phyloP scores from a whole-genome alignment of 2,888 invertebrate species.

The Tachina lurida region DNA sequence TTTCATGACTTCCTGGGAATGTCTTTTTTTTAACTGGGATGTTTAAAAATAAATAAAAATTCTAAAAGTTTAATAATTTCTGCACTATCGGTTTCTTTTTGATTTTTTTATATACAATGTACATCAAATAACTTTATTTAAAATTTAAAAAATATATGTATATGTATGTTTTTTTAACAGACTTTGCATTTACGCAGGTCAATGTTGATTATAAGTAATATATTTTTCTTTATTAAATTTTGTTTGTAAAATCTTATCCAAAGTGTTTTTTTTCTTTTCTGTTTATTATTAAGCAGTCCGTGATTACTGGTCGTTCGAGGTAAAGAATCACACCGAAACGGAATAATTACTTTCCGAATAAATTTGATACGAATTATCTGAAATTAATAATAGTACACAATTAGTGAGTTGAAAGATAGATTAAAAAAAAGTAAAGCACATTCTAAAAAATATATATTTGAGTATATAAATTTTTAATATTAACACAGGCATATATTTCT shows the following conservation, averaged over 20 bases:
- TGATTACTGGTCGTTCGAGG: conserved; percentile 59
- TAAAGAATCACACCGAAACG: conserved; percentile 79
- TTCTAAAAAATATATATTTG: conserved; percentile 26
- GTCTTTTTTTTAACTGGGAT: no score
- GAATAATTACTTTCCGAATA: conserved; percentile 81
- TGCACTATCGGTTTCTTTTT: conserved; percentile 19
- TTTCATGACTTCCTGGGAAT: no score
- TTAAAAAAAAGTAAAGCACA: conserved; percentile 12
- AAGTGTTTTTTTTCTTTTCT: conserved; percentile 54
- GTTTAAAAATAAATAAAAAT: neutral
- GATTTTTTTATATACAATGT: conserved; percentile 43
- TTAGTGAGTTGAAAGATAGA: conserved; percentile 33
- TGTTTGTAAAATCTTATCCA: conserved; percentile 62
- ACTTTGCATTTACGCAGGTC: conserved; percentile 52
- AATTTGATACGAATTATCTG: conserved; percentile 81
- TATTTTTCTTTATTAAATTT: conserved; percentile 42
- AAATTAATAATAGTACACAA: conserved; percentile 73
- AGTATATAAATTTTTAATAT: conserved; percentile 7
- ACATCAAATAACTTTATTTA: conserved; percentile 69
- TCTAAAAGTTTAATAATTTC: neutral
- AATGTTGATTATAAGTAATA: conserved; percentile 33
- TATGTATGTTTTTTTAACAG: conserved; percentile 56
- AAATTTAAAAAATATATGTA: conserved; percentile 60
- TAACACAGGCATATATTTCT: conserved; percentile 49
- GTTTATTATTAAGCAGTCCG: conserved; percentile 58